phyloP scores from a whole-genome alignment of 2,888 invertebrate species.

The Hipparchia sbordonii region DNA sequence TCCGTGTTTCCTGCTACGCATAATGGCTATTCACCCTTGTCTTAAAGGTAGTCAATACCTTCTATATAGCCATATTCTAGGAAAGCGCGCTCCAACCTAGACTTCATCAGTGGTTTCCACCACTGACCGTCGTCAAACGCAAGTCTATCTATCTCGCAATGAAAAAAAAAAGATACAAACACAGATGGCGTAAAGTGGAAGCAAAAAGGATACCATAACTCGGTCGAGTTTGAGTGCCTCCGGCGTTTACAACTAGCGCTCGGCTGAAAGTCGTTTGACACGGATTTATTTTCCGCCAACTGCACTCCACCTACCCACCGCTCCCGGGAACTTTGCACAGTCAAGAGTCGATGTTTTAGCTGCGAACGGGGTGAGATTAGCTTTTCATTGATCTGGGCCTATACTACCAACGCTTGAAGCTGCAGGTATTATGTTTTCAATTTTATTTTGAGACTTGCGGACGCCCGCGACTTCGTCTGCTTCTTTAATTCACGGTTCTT shows the following conservation, averaged over 20 bases:
- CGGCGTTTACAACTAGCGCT: slow-evolving; percentile 47
- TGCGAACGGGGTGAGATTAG: slow-evolving; percentile 19
- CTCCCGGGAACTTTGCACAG: slow-evolving; percentile 34
- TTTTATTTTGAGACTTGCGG: too few relatives aligned
- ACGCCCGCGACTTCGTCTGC: too few relatives aligned
- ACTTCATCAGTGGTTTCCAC: background rate
- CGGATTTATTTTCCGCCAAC: slow-evolving; percentile 37
- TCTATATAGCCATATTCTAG: too few relatives aligned
- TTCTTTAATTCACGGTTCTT: too few relatives aligned
- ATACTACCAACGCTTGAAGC: too few relatives aligned
- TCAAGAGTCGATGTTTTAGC: slow-evolving; percentile 27
- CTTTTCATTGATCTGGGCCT: slow-evolving; percentile 6
- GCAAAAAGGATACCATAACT: slow-evolving; percentile 31
- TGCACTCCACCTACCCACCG: slow-evolving; percentile 26
- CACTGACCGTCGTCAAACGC: too few relatives aligned
- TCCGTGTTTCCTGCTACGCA: too few relatives aligned
- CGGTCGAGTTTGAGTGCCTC: slow-evolving; percentile 41
- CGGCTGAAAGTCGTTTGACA: slow-evolving; percentile 40
- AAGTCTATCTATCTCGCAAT: too few relatives aligned
- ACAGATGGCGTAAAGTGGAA: slow-evolving; percentile 24
- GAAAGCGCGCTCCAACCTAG: too few relatives aligned
- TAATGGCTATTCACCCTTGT: too few relatives aligned
- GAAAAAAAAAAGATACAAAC: background rate
- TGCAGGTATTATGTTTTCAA: too few relatives aligned
- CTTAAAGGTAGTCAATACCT: too few relatives aligned